Evolutionary conservation across 2,888 invertebrate genomes (phyloP), one percentile per base, ranked within the genome.

Genomic region (Dendrolimus pini): DNA sequence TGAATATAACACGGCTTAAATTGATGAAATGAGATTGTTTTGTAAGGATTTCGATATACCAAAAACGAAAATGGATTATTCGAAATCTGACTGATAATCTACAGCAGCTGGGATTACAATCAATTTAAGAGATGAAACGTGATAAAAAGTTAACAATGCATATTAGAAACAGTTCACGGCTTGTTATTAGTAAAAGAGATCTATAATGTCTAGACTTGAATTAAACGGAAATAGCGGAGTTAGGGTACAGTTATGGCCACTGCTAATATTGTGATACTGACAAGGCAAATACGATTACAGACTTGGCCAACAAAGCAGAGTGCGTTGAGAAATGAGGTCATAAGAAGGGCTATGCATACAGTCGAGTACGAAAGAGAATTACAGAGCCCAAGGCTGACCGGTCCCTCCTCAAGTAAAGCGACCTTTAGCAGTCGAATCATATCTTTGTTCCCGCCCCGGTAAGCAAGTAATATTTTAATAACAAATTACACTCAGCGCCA

Each of bases 321-420:
- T 72, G 67, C 68, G 72, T 83, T 80, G 77, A 77, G 84, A 85
- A 89, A 86, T 86, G 88, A 83, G 89, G 89, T 77, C 88, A 79
- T 74, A 75, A 72, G 77, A 87, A 89, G 89, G 89, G 89, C 88
- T 67, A 69, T 67, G 72, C 75, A 77, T 69, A 71, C 72, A 71
- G 75, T 69, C 69, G 78, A 72, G 80, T 83, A 80, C 83, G 88
- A 89, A 89, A 89, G 89, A 86, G 87, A 86, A 85, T 81, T 83
- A 85, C 81, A 75, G 75, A 66, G 72, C 77, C 75, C 89, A 90
- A 90, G 89, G 89, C 81, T 88, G 89, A 86, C 89, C 83, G 82
- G 89, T 89, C 84, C 84, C 84, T 82, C 82, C 85, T 89, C 85
- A 83, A 83, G 83, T 82, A 83, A 77, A 82, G 82, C 85, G 85